A percentile compares a stretch with the other conserved stretches of the same genome.
Conservation (phyloP, 2,113 vertebrate genomes). For the Anas platyrhynchos region DNA sequence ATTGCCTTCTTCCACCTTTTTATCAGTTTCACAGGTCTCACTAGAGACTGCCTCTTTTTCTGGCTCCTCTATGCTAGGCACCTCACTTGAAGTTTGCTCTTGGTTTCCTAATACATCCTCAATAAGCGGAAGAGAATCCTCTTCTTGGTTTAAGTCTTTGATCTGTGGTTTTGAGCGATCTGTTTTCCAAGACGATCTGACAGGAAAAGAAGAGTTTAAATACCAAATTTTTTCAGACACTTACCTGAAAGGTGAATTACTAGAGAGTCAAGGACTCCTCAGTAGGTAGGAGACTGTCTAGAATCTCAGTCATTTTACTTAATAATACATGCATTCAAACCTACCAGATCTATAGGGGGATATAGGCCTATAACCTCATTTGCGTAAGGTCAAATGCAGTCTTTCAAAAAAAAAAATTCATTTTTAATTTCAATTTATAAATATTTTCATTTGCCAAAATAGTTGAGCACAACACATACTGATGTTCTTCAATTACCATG, state of each 20-base stretch:
- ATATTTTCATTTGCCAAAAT: background rate
- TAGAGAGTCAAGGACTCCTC: accelerated
- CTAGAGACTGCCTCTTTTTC: conserved; percentile 72
- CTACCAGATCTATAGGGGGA: accelerated
- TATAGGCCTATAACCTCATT: accelerated
- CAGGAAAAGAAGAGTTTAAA: background rate
- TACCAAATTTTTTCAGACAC: accelerated
- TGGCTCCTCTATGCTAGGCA: conserved; percentile 74
- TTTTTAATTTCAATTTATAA: background rate
- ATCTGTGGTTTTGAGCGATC: conserved; percentile 86
- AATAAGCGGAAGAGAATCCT: conserved; percentile 77
- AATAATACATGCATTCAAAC: background rate
- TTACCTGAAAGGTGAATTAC: background rate
- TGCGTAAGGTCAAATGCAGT: accelerated
- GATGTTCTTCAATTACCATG: background rate
- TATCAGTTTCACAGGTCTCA: conserved; percentile 69
- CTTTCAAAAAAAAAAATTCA: background rate
- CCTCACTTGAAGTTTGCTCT: conserved; percentile 66
- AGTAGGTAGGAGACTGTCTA: accelerated
- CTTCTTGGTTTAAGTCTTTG: conserved; percentile 76
- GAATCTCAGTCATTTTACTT: background rate
- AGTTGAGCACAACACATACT: background rate
- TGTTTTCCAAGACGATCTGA: conserved; percentile 93
- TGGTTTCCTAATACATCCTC: conserved; percentile 79
- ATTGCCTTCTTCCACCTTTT: conserved; percentile 56